phyloP scores from a whole-genome alignment of 1,140 invertebrate genomes.

The Theocolax elegans region DNA sequence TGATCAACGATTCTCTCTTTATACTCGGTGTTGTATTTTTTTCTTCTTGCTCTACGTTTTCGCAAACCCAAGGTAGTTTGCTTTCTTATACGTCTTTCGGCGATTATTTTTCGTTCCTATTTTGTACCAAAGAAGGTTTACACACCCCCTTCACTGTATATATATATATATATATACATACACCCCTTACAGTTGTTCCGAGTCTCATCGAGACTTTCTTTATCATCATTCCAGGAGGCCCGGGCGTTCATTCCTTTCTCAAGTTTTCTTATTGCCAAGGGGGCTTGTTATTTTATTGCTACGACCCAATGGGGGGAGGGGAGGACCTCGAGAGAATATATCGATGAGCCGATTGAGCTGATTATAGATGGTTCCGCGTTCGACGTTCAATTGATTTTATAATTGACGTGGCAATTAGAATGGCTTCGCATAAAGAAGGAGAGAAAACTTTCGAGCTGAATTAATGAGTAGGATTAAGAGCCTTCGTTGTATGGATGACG shows the following conservation, averaged over 20 bases:
- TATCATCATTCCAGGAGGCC: neutral
- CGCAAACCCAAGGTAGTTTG: too few relatives aligned
- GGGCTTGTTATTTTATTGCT: neutral
- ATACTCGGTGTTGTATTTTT: too few relatives aligned
- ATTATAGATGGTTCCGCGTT: neutral
- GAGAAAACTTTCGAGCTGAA: too few relatives aligned
- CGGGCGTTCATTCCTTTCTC: neutral
- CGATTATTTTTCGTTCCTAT: constrained; percentile 26
- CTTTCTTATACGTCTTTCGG: constrained; percentile 16
- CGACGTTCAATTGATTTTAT: constrained; percentile 3
- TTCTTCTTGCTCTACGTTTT: too few relatives aligned
- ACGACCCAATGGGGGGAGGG: neutral
- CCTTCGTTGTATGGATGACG: too few relatives aligned
- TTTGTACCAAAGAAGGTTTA: constrained; percentile 2
- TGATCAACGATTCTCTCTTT: constrained; percentile 26
- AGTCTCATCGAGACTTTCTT: neutral
- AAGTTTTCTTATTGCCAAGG: neutral
- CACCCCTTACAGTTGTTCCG: too few relatives aligned
- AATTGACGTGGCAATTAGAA: neutral
- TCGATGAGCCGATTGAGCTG: too few relatives aligned
- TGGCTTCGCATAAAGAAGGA: too few relatives aligned
- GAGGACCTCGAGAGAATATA: neutral
- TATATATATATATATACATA: too few relatives aligned
- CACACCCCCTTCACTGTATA: neutral
- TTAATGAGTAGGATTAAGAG: too few relatives aligned